Base-by-base conservation (phyloP, 2,888 invertebrate species). In the Epistrophella euchroma region DNA sequence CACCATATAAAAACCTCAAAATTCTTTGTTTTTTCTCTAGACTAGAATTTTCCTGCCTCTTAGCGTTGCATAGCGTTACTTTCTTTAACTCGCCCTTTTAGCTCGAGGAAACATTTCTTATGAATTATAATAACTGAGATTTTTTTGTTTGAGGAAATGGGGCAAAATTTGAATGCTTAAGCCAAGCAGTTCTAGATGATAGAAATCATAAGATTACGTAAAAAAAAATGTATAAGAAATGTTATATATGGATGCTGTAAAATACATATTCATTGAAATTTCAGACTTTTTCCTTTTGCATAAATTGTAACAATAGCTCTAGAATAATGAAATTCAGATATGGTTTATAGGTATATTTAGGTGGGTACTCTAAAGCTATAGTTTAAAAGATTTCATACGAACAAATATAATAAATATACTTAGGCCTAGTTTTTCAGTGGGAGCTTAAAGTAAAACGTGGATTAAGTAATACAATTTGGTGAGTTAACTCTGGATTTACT, bases 131-230 rank as follows among this genome's bases (percentile, higher is more conserved):
- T 52, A 37, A 52, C 37, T 22, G n/a, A 52, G 15, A 6, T n/a
- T 10, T 52, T 52, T 52, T 5, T 37, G 35, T 37, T 52, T 32
- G 32, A 52, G 15, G 4, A 68, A 68, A 52, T 22, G 37, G 35
- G n/a, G n/a, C 37, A n/a, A 37, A 37, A 68, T 68, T 68, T 68
- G 50, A 68, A 68, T 68, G 22, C 22, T 32, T 60, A 52, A 10
- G 50, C 32, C 32, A 68, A 47, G n/a, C 13, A 35, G 35, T 47
- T 66, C 9, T 28, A 28, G 19, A 32, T 32, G 13, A 19, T 32
- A 19, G 17, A 64, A 19, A 11, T 13, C 15, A 47, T 32, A 35
- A 32, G 32, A 47, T 28, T 32, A 47, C 9, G 25, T 50, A 35
- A 68, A 37, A 13, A 2, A 50, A 45, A 45, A 19, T 68, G 10